A percentile compares a stretch with the other conserved stretches of the same genome.
phyloP scores from a whole-genome alignment of 2,888 invertebrate species.

The Trilocha varians region DNA sequence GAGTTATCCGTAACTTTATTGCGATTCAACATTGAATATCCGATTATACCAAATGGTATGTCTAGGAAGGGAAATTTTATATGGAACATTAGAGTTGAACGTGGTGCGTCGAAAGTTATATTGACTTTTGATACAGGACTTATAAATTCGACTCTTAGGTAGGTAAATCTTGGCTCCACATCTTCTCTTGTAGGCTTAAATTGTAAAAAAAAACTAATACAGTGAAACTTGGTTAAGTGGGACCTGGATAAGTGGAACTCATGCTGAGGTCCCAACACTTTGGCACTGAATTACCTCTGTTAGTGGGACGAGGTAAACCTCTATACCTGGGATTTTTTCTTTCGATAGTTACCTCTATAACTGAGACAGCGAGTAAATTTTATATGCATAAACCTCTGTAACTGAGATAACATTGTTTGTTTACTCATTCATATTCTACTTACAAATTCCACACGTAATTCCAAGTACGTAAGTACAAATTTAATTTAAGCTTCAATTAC shows the following conservation, averaged over 20 bases:
- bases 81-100: conserved; percentile 17
- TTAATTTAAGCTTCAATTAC: too few relatives aligned
- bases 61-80: conserved; percentile 26
- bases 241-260: not conserved
- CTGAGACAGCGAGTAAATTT: too few relatives aligned
- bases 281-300: too few relatives aligned
- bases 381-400: too few relatives aligned
- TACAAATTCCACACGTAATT: too few relatives aligned
- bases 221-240: not conserved
- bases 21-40: conserved; percentile 21
- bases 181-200: conserved; percentile 12
- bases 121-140: conserved; percentile 22
- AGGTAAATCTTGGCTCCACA: conserved; percentile 17
- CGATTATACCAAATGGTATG: conserved; percentile 25
- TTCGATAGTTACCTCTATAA: too few relatives aligned
- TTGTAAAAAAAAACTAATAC: not conserved
- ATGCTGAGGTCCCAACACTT: too few relatives aligned
- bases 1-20: not conserved
- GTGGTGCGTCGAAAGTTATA: conserved; percentile 16
- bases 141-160: conserved; percentile 24
- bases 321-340: too few relatives aligned
- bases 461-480: too few relatives aligned
- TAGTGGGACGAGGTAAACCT: too few relatives aligned
- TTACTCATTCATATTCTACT: too few relatives aligned
- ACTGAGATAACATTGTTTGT: too few relatives aligned